Base-by-base conservation (phyloP, 1,140 invertebrate genomes). In the Rhopalosiphum maidis region DNA sequence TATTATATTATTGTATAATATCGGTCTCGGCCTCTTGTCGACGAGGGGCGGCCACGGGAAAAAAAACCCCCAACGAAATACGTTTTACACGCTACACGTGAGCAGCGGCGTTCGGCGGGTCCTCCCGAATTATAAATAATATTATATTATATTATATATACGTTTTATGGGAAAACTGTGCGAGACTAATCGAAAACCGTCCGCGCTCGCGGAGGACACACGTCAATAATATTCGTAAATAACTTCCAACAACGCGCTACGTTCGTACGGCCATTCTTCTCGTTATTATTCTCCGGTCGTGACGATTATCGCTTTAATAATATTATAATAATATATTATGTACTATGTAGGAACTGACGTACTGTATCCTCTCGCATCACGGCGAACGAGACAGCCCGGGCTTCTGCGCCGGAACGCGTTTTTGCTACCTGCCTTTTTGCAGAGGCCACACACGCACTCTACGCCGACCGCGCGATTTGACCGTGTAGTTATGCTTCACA, bases 121-220 rank as follows among this genome's bases (percentile, higher is more conserved):
- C 60, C 60, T n/a, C n/a, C 60, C 60, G 60, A 77, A 77, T 77
- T 77, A 77, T n/a, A 77, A n/a, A n/a, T 21, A n/a, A 77, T 30
- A 68, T 18, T 15, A n/a, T 77, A n/a, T 18, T 11, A 46, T 9
- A 46, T 9, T 9, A 11, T 46, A 68, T 68, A n/a, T n/a, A n/a
- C 60, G 60, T n/a, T 77, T n/a, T 77, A 77, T 77, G 60, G 60
- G 60, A n/a, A 77, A 77, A 77, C 60, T 77, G 60, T 77, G 60
- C 60, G 60, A 77, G 60, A 77, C 60, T 77, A 77, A 77, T 77
- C 60, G 30, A 77, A 77, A n/a, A 5, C 60, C 60, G 60, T 77
- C 30, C 30, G 60, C 30, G 60, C 46, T 11, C 51, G 23, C 30
- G 30, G 60, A 77, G 60, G 60, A 77, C 60, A 23, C 60, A 23